Conservation (phyloP, 2,797 vertebrate species). For the Schizothorax lantsangensis region DNA sequence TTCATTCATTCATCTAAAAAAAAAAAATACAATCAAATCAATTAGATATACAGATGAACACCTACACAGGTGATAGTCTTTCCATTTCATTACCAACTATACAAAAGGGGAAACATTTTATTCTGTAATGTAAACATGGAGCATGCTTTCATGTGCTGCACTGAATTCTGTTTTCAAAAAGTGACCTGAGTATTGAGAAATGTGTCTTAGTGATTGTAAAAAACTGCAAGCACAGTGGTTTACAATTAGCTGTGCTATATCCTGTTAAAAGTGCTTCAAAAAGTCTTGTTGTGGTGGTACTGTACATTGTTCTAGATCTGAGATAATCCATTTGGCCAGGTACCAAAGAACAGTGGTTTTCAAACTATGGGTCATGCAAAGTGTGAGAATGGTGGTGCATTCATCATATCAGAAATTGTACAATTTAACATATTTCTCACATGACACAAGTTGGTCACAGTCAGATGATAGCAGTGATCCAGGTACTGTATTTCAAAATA, state of each 20-base stretch:
- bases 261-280: background rate
- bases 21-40: too few relatives aligned
- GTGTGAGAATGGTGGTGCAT: background rate
- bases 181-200: background rate
- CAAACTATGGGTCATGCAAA: background rate
- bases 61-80: background rate
- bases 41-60: background rate
- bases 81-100: background rate
- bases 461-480: background rate
- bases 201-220: background rate
- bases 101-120: background rate
- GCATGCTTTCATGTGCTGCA: background rate
- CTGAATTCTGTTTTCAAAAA: background rate
- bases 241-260: conserved; percentile 33
- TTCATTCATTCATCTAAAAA: too few relatives aligned
- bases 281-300: conserved; percentile 36
- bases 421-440: background rate
- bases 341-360: background rate
- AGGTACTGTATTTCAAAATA: background rate
- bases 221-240: conserved; percentile 5
- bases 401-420: background rate
- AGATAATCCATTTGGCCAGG: conserved; percentile 24
- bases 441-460: background rate
- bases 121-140: background rate
- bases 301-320: conserved; percentile 34